A percentile compares a stretch with the other conserved stretches of the same genome.
Evolutionary conservation across 2,113 vertebrate genomes (phyloP).

Genomic region (Stictonetta naevosa): DNA sequence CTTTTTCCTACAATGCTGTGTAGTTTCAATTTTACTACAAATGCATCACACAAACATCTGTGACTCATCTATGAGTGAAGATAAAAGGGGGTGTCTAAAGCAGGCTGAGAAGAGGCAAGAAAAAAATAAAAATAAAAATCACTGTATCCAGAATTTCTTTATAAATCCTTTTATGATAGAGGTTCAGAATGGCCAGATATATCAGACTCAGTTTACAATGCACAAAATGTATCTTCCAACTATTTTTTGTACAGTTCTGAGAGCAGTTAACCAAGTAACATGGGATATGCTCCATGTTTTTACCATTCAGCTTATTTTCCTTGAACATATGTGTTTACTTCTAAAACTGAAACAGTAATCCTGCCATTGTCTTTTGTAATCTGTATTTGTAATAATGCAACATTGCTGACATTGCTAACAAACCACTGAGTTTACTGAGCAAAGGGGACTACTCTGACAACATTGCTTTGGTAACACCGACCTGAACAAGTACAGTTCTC

Average conservation of each 20-base stretch:
- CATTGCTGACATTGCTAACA: constrained; percentile 7
- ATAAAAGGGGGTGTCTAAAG: not conserved
- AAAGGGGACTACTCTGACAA: constrained; percentile 22
- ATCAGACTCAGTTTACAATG: not conserved
- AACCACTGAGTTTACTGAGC: constrained; percentile 12
- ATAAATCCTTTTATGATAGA: not conserved
- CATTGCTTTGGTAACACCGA: not conserved
- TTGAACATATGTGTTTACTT: not conserved
- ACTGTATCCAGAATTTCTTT: not conserved
- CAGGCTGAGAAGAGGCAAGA: not conserved
- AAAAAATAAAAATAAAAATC: not conserved
- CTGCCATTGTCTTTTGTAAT: constrained; percentile 43
- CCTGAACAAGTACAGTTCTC: not conserved
- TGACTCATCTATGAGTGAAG: not conserved
- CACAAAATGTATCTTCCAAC: not conserved
- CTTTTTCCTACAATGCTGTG: not conserved
- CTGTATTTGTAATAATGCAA: not conserved
- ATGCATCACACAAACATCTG: constrained; percentile 15
- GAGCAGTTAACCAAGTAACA: not conserved
- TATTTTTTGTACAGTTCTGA: not conserved
- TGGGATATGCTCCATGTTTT: not conserved
- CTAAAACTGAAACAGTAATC: constrained; percentile 14
- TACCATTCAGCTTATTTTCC: not conserved
- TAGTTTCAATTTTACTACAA: not conserved
- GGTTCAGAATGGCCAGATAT: not conserved